Base-by-base conservation (phyloP, 2,888 invertebrate species). In the Slavum lentiscoides region DNA sequence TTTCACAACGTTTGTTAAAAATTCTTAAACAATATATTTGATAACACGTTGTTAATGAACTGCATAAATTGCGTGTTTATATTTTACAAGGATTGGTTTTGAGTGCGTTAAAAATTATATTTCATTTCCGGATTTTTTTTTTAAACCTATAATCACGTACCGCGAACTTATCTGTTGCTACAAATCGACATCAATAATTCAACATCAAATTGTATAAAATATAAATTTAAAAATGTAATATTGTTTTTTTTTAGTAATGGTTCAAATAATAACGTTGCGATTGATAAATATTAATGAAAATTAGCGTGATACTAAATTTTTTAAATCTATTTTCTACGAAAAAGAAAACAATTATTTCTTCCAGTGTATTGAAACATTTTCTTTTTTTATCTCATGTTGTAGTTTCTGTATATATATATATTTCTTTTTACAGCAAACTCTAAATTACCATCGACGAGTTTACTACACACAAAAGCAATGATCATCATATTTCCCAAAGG, bases 401-500 rank as follows among this genome's bases (percentile, higher is more conserved):
- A 39, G 64, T 58, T 66, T 53, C 6, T 55, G n/a, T 55, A 49
- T n/a, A 6, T 23, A 21, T 72, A 7, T 72, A 7, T 72, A 15
- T 58, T 37, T 55, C 49, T 55, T 39, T 66, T 58, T 75, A 67
- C 55, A 39, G 62, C 21, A n/a, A 7, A 70, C 64, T 64, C 53
- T 70, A 80, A 80, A 80, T 80, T 70, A 70, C 21, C 23, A 70
- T 72, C 62, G 55, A 70, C 70, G 70, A 70, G 39, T 80, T 80
- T 55, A 80, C 70, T 80, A 19, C 39, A 37, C 62, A 62, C 62
- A 70, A 69, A 70, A 80, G 19, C 37, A 30, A 62, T 37, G 76
- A 77, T 77, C 76, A n/a, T 61, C 61, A 69, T 70, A 70, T 80
- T 80, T 80, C 77, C 77, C 77, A 6, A 2, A 64, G 77, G 77